phyloP scores from a whole-genome alignment of 1,140 invertebrate species.

The Brachionus paranguensis region DNA sequence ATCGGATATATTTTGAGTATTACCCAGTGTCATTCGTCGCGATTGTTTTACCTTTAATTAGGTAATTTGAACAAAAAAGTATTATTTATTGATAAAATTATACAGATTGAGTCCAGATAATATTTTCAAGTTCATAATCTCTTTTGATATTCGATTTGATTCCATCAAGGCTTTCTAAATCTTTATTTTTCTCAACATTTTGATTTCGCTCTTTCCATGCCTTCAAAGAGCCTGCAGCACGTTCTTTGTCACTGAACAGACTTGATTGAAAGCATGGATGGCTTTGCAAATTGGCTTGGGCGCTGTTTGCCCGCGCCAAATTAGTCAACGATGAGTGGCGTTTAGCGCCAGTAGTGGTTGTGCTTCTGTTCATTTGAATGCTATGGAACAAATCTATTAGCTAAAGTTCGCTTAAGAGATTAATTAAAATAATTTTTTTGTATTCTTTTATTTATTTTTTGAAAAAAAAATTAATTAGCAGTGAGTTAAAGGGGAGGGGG shows the following conservation, averaged over 20 bases:
- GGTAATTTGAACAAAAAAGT: background rate
- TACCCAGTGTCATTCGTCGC: conserved; percentile 4
- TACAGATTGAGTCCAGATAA: conserved; percentile 23
- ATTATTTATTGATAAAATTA: background rate
- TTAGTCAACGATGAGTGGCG: background rate
- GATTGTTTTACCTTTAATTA: conserved; percentile 14
- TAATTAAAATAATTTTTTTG: background rate
- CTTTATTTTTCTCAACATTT: background rate
- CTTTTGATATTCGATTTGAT: background rate
- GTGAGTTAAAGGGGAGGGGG: background rate
- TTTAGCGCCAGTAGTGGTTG: background rate
- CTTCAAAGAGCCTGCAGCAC: conserved; percentile 45
- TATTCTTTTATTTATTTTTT: background rate
- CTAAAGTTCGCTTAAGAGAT: background rate
- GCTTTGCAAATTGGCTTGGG: conserved; percentile 48
- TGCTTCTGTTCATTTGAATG: background rate
- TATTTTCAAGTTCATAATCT: background rate
- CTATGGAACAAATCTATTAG: background rate
- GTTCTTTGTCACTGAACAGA: conserved; percentile 45
- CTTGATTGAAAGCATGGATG: conserved; percentile 46
- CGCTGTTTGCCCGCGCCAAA: conserved; percentile 47
- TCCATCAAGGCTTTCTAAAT: conserved; percentile 13
- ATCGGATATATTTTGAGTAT: conserved; percentile 19
- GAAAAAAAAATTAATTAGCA: background rate
- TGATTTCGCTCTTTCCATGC: conserved; percentile 37